A percentile compares a stretch with the other conserved stretches of the same genome.
These are phyloP conservation scores for Leptinotarsa tumamoca DNA, from an alignment of 2,888 invertebrate genomes.

Conservation along the genomic window DNA sequence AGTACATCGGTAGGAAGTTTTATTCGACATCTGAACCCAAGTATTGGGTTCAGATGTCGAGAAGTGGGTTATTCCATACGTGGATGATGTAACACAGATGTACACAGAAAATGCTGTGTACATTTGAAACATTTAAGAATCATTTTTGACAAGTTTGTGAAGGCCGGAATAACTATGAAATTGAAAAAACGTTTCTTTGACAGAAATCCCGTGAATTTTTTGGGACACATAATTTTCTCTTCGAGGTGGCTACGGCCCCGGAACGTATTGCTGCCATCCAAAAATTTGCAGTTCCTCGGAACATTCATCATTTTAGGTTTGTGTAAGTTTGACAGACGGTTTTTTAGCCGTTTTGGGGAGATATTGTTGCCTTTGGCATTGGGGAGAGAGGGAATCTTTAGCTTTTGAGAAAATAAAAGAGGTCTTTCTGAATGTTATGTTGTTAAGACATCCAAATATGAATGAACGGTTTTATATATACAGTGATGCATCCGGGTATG, in stretches of 20 bases:
- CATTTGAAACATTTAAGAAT: no score
- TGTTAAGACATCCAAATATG: conserved; percentile 26
- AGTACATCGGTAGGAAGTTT: conserved; percentile 12
- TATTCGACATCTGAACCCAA: background rate
- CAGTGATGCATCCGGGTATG: conserved; percentile 16
- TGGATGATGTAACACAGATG: no score
- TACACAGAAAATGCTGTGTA: no score
- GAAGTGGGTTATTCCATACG: no score
- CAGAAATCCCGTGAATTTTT: conserved; percentile 2
- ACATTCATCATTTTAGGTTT: conserved; percentile 18
- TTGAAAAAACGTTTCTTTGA: conserved; percentile 15
- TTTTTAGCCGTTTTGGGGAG: conserved; percentile 7
- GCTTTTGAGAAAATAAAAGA: conserved; percentile 31
- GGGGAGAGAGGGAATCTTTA: conserved; percentile 26
- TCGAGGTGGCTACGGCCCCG: background rate
- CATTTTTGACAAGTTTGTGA: no score
- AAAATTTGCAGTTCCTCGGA: conserved; percentile 6
- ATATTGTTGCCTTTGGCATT: conserved; percentile 20
- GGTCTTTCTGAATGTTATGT: conserved; percentile 8
- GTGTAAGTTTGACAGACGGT: conserved; percentile 13
- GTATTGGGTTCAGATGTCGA: background rate
- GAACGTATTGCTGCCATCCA: background rate
- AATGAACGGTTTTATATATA: conserved; percentile 11
- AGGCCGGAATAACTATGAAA: no score
- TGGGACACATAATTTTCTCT: conserved; percentile 14